Base-by-base conservation (phyloP, 2,888 invertebrate genomes). In the Diarsia dahlii region DNA sequence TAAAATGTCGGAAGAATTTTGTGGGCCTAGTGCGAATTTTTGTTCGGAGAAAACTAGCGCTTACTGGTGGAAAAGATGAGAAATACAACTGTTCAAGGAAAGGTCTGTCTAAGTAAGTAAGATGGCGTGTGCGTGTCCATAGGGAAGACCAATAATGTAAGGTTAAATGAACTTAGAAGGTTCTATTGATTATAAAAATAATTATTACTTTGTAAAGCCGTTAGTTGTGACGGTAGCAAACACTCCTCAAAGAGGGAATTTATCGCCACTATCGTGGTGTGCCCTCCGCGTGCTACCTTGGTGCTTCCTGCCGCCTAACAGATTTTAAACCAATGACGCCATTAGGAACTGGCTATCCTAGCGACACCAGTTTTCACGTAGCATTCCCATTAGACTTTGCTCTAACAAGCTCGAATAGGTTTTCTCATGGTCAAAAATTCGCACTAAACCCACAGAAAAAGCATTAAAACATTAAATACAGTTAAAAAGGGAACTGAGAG, bases 1-100 rank as follows among this genome's bases (percentile, higher is more conserved):
- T 56, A n/a, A 80, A 82, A 80, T 70, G 67, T 78, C 76, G 73
- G 68, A 77, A 79, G 68, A 77, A 50, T 73, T 71, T 63, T 15
- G n/a, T 12, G 45, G 0, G 63, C n/a, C n/a, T n/a, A 63, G 63
- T 15, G 13, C 6, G 45, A 63, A 9, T 15, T 23, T 63, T 62
- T 20, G 39, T 20, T 20, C 20, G 20, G 45, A n/a, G n/a, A 45
- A n/a, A 1, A 63, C 15, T 45, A 63, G 63, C n/a, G 15, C n/a
- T 1, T 3, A n/a, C 63, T 45, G 15, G 58, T 34, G 58, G 9
- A 9, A 9, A 9, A 60, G 1, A 34, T 34, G 2, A 1, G 58
- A 60, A 60, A 34, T 9, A 58, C 9, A 60, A 34, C 4, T 60
- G 0, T 3, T 13, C 6, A 2, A 28, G 28, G 2, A 28, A 28